Percentiles rank a stretch among this genome's conserved stretches.
phyloP scores from a whole-genome alignment of 2,888 invertebrate species.

The Cheilosia vulpina region DNA sequence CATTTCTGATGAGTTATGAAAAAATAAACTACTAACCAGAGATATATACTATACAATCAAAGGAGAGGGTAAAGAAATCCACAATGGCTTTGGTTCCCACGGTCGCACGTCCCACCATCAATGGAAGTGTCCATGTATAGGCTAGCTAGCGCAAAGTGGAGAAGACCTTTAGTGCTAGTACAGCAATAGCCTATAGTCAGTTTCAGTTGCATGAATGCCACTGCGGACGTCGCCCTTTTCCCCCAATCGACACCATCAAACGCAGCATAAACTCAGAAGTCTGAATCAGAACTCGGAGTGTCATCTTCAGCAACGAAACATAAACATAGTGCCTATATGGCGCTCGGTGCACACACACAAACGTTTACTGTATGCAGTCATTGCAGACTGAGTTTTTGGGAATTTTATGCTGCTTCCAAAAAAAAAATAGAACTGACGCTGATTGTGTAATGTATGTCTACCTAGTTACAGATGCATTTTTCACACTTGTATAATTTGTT shows the following conservation, averaged over 20 bases:
- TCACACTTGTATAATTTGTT: no score
- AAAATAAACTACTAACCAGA: conserved; percentile 38
- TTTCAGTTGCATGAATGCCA: conserved; percentile 51
- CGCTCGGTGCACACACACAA: conserved; percentile 41
- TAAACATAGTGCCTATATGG: conserved; percentile 28
- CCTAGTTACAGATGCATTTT: no score
- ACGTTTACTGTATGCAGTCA: conserved; percentile 1
- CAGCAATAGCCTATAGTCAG: neutral
- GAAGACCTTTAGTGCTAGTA: conserved; percentile 45
- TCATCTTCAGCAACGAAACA: conserved; percentile 29
- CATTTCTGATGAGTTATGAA: conserved; percentile 70
- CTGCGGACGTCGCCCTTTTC: conserved; percentile 48
- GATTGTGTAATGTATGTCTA: no score
- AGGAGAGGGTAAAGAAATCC: conserved; percentile 67
- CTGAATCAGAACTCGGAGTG: conserved; percentile 17
- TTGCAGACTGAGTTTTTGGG: neutral
- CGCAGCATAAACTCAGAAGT: conserved; percentile 7
- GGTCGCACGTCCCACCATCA: conserved; percentile 57
- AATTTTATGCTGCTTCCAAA: no score
- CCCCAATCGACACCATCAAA: conserved; percentile 20
- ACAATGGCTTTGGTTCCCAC: conserved; percentile 72
- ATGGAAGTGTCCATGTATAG: conserved; percentile 49
- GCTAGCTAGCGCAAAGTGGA: conserved; percentile 7
- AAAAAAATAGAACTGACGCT: no score
- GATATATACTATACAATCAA: conserved; percentile 40